Conservation (phyloP, 1,140 invertebrate species). For the Mamestra configurata region DNA sequence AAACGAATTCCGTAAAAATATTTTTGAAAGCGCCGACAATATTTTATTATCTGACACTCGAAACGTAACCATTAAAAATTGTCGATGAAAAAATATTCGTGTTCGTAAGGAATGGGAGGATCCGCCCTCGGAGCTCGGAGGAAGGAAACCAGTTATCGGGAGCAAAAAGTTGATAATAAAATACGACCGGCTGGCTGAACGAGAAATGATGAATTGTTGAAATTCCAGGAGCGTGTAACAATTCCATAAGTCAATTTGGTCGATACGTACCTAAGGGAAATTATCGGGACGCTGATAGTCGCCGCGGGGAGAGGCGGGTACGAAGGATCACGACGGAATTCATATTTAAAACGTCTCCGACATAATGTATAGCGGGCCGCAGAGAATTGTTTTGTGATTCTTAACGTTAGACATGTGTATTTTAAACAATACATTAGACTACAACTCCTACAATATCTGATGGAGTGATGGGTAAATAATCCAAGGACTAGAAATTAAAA, state of each 20-base stretch:
- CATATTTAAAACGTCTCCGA: conserved; percentile 43
- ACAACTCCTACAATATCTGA: not conserved
- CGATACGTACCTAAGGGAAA: conserved; percentile 70
- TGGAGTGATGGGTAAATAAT: not conserved
- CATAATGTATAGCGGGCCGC: conserved; percentile 5
- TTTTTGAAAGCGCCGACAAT: conserved; percentile 41
- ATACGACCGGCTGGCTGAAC: conserved; percentile 41
- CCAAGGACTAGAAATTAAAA: not conserved
- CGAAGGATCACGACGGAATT: conserved; percentile 19
- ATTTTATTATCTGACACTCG: conserved; percentile 50
- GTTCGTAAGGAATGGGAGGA: conserved; percentile 21
- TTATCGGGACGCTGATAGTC: conserved; percentile 60
- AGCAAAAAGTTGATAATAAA: conserved; percentile 50
- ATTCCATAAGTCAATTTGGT: conserved; percentile 72
- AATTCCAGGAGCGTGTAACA: conserved; percentile 66
- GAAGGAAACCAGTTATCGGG: conserved; percentile 53
- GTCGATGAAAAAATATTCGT: conserved; percentile 37
- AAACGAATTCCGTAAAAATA: conserved; percentile 15
- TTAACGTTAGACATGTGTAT: not conserved
- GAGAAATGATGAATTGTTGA: conserved; percentile 71
- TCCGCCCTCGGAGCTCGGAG: conserved; percentile 17
- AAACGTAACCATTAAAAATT: conserved; percentile 46
- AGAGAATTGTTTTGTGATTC: conserved; percentile 32
- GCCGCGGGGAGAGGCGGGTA: conserved; percentile 20
- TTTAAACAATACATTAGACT: not conserved